Percentiles rank a stretch among this genome's conserved stretches.
phyloP scores from a whole-genome alignment of 2,888 invertebrate genomes.

The Aspidapion aeneum region DNA sequence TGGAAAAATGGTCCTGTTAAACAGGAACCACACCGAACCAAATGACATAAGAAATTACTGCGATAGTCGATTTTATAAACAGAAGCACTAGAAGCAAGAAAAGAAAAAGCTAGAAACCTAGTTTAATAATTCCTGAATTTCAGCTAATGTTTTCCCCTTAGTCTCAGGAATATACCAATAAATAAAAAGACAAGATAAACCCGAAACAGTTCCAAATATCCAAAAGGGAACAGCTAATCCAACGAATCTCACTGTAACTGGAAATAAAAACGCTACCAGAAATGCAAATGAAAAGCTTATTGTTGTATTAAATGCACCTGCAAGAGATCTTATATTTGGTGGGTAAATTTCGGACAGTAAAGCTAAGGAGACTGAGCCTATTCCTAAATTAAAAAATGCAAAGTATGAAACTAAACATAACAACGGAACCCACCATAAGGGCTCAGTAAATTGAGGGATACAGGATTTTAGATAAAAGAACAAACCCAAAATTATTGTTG shows the following conservation, averaged over 20 bases:
- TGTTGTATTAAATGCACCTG: conserved; percentile 67
- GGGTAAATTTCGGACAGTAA: conserved; percentile 80
- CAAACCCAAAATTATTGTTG: conserved; percentile 55
- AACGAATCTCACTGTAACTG: conserved; percentile 52
- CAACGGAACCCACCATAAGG: conserved; percentile 65
- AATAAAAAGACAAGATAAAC: conserved; percentile 24
- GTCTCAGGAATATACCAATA: conserved; percentile 54
- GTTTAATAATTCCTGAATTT: conserved; percentile 65
- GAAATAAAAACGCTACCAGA: conserved; percentile 68
- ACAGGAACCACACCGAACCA: conserved; percentile 16
- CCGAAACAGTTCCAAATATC: conserved; percentile 54
- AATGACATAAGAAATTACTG: conserved; percentile 4
- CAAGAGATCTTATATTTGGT: conserved; percentile 48
- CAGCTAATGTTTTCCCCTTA: conserved; percentile 78
- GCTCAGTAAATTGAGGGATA: conserved; percentile 30
- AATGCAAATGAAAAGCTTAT: conserved; percentile 73
- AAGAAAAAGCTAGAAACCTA: no score
- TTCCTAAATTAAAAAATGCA: conserved; percentile 62
- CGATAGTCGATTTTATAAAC: no score
- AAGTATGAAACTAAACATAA: conserved; percentile 66
- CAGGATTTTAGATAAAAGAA: conserved; percentile 60
- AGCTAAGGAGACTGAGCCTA: conserved; percentile 58
- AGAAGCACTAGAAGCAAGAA: no score
- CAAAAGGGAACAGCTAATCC: conserved; percentile 67
- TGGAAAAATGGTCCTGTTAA: conserved; percentile 14